Evolutionary conservation across 2,797 vertebrate species (phyloP), one percentile per base, ranked within the genome.

Genomic region (Xenentodon cancila): DNA sequence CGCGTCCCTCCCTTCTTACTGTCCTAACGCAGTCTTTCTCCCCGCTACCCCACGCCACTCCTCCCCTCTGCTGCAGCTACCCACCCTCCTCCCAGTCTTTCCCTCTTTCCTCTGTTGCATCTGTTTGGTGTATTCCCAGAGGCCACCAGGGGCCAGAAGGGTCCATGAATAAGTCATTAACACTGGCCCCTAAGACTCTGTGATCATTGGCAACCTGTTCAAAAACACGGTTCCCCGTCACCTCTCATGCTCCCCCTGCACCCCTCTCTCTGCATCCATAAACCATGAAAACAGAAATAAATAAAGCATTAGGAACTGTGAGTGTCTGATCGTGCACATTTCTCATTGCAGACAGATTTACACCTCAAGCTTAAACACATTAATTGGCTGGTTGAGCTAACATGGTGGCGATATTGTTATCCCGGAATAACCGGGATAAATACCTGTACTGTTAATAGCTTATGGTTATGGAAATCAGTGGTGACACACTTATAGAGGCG

Each of bases 191-290:
- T 83, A 81, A 88, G 86, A 86, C 86, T 88, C 83, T 89, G 85
- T 93, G 92, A 93, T 93, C 90, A 93, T 91, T 53, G 61, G 68
- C 90, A 91, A 89, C 89, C 88, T 93, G 90, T 90, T 91, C 85
- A 84, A 87, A 90, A 87, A 90, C 86, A 91, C 84, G 88, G 84
- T 88, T 88, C 85, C 87, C 76, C 45, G 59, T 77, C 85, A 90
- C 89, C 88, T 85, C 72, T 73, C 81, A 61, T 40, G 1, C 68
- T 85, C 86, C 83, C 84, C 68, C 77, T 72, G 82, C 80, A 85
- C 69, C 80, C 76, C 51, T 75, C 74, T 85, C 73, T 79, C 81
- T 21, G 25, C 80, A 88, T 88, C 80, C 85, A 91, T 90, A 91
- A 89, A 83, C 83, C 89, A 91, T 89, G 86, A 71, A 81, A 85